These are phyloP conservation scores for Ecliptopera silaceata DNA, from an alignment of 2,888 invertebrate genomes.

Conservation along the genomic window DNA sequence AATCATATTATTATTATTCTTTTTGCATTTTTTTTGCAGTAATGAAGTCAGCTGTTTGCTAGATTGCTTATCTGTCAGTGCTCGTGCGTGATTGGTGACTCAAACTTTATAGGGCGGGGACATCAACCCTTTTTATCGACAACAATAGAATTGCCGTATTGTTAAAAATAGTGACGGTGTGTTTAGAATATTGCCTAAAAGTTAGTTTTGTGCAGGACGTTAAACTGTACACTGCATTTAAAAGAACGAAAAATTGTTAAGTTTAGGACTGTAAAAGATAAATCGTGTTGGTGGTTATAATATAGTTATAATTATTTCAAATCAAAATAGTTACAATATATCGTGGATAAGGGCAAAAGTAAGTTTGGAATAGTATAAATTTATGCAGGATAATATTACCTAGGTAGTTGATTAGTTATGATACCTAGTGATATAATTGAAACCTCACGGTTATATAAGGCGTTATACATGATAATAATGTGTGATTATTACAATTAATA, in stretches of 20 bases:
- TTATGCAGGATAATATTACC: not conserved
- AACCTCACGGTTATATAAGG: too few species aligned
- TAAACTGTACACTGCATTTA: constrained; percentile 50
- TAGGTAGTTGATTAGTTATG: too few species aligned
- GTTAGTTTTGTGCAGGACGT: constrained; percentile 63
- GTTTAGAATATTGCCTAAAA: constrained; percentile 42
- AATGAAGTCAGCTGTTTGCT: too few species aligned
- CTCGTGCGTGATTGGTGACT: not conserved
- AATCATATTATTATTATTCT: too few species aligned
- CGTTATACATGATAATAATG: too few species aligned
- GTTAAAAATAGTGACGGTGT: constrained; percentile 1
- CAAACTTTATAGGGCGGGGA: constrained; percentile 54
- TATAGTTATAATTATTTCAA: constrained; percentile 24
- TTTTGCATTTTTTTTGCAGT: too few species aligned
- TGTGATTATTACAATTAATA: too few species aligned
- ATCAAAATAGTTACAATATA: constrained; percentile 24
- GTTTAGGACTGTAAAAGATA: constrained; percentile 35
- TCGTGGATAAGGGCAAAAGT: not conserved
- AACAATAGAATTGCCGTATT: constrained; percentile 48
- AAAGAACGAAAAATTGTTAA: constrained; percentile 53
- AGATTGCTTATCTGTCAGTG: not conserved
- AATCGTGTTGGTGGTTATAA: constrained; percentile 23
- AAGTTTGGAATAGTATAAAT: not conserved
- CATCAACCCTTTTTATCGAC: constrained; percentile 56
- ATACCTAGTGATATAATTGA: too few species aligned